phyloP scores from a whole-genome alignment of 2,888 invertebrate species.

The Panzeria rudis region DNA sequence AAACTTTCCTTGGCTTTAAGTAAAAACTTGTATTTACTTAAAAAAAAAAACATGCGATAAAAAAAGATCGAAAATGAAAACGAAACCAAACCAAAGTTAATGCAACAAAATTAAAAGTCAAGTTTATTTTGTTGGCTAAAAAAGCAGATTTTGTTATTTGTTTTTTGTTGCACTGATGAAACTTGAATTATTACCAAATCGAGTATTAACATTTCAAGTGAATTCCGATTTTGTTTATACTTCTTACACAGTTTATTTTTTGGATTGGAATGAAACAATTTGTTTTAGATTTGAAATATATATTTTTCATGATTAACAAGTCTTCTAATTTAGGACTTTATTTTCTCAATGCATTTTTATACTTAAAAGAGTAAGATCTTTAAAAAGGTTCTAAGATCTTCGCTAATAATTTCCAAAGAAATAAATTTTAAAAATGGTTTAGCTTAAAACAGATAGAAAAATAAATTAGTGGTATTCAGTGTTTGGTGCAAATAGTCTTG shows the following conservation, averaged over 20 bases:
- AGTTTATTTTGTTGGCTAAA: constrained; percentile 57
- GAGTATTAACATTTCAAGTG: constrained; percentile 10
- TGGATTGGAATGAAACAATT: constrained; percentile 18
- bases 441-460: no score
- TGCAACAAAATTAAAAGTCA: constrained; percentile 58
- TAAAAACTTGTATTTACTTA: constrained; percentile 42
- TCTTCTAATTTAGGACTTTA: neutral
- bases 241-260: neutral
- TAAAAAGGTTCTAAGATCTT: neutral
- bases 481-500: no score
- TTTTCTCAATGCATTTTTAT: neutral
- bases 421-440: no score
- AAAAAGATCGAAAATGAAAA: constrained; percentile 47
- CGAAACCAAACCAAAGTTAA: constrained; percentile 45
- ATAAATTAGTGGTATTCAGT: no score
- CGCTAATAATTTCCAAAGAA: neutral
- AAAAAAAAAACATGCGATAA: neutral
- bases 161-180: constrained; percentile 23
- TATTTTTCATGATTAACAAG: constrained; percentile 8
- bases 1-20: constrained; percentile 69
- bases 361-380: neutral
- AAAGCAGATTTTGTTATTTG: neutral
- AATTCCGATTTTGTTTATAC: constrained; percentile 2
- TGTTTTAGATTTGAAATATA: neutral
- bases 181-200: constrained; percentile 57